These are phyloP conservation scores for Zonotrichia albicollis DNA, from an alignment of 2,797 vertebrate species.

Conservation along the genomic window DNA sequence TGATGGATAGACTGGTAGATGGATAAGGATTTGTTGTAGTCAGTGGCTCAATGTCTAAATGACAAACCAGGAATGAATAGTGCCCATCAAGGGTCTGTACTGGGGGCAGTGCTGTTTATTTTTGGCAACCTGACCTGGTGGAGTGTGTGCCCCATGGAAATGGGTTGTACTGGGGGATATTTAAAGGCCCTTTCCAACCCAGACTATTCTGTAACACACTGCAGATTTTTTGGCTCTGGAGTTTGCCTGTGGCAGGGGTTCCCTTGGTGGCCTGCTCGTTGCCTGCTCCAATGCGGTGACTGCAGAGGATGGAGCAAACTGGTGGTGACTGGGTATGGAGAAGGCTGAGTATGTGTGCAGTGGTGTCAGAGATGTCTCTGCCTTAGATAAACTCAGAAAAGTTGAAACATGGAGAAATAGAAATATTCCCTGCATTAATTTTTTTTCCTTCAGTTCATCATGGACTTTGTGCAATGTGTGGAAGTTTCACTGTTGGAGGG, in stretches of 20 bases:
- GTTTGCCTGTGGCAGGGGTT: neutral
- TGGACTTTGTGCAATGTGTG: neutral
- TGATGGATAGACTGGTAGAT: neutral
- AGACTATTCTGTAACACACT: neutral
- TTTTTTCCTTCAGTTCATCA: neutral
- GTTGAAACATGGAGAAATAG: neutral
- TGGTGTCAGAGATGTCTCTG: neutral
- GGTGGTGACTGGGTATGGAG: neutral
- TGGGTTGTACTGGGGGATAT: neutral
- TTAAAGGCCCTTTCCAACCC: neutral
- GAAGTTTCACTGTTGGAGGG: neutral
- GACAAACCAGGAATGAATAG: neutral
- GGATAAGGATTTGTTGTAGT: neutral
- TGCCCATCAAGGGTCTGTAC: neutral
- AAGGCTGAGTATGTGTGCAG: neutral
- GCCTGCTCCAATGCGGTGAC: neutral
- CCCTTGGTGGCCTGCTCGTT: neutral
- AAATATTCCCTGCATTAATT: neutral
- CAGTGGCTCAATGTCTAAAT: neutral
- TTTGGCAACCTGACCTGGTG: neutral
- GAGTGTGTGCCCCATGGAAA: neutral
- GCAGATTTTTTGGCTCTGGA: neutral
- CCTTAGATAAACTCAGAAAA: neutral
- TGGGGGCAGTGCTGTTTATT: neutral
- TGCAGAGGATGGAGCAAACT: neutral